Evolutionary conservation across 2,888 invertebrate species (phyloP).

Genomic region (Drosophila kokeensis): DNA sequence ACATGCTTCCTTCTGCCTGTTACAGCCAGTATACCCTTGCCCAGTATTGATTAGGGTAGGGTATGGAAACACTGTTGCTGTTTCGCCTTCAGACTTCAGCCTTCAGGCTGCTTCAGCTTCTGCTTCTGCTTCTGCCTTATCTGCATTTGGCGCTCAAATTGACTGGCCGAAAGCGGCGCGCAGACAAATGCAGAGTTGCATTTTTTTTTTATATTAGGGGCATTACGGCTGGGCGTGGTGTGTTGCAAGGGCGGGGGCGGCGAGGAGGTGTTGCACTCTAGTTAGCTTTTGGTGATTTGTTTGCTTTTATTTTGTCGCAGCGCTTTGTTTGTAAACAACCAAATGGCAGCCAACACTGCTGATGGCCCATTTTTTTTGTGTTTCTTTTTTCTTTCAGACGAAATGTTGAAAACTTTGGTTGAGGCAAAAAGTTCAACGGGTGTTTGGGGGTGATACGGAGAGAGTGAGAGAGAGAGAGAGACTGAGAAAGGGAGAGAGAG

Average conservation of each 20-base stretch:
- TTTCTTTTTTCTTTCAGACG: not conserved
- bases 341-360: slow-evolving; percentile 62
- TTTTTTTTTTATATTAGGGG: slow-evolving; percentile 46
- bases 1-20: too few relatives aligned
- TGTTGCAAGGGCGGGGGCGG: not conserved
- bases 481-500: not conserved
- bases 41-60: too few relatives aligned
- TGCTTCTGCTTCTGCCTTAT: slow-evolving; percentile 48
- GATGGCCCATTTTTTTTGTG: slow-evolving; percentile 57
- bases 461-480: too few relatives aligned
- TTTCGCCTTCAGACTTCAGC: not conserved
- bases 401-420: slow-evolving; percentile 1
- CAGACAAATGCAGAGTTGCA: slow-evolving; percentile 78
- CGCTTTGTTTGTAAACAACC: slow-evolving; percentile 56
- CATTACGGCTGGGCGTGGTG: not conserved
- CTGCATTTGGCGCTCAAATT: slow-evolving; percentile 75
- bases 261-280: not conserved
- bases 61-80: slow-evolving; percentile 16
- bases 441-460: not conserved
- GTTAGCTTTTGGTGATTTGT: slow-evolving; percentile 59
- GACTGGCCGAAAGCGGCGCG: slow-evolving; percentile 59
- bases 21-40: too few relatives aligned
- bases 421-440: slow-evolving; percentile 1
- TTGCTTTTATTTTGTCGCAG: slow-evolving; percentile 58
- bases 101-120: not conserved